These are phyloP conservation scores for Plectus sambesii DNA, from an alignment of 1,140 invertebrate genomes.

Conservation along the genomic window DNA sequence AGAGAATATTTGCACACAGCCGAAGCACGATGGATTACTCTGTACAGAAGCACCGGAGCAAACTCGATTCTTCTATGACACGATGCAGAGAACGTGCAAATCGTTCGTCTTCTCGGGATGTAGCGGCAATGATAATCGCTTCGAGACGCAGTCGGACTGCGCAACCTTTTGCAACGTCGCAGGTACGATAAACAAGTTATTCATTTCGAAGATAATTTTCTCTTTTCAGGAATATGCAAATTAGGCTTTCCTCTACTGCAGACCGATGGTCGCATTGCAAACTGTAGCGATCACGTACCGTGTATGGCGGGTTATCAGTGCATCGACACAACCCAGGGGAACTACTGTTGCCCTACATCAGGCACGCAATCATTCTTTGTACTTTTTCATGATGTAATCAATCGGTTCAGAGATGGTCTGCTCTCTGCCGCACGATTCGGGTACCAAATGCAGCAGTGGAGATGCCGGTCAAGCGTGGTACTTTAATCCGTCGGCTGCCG, in stretches of 20 bases:
- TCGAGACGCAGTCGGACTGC: conserved; percentile 9
- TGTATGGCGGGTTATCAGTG: conserved; percentile 16
- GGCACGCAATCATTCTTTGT: too few relatives aligned
- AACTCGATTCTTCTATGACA: conserved; percentile 13
- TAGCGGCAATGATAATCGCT: conserved; percentile 17
- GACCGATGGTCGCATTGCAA: conserved; percentile 11
- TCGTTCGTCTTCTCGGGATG: conserved; percentile 13
- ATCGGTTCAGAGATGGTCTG: conserved; percentile 15
- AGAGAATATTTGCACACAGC: conserved; percentile 15
- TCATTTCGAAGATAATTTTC: too few relatives aligned
- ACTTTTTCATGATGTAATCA: not conserved
- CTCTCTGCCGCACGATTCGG: conserved; percentile 11
- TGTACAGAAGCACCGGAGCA: conserved; percentile 18
- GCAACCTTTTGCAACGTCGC: conserved; percentile 10
- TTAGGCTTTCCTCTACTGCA: conserved; percentile 12
- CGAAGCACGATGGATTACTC: conserved; percentile 1
- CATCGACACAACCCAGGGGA: conserved; percentile 11
- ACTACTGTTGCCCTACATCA: conserved; percentile 17
- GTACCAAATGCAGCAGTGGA: conserved; percentile 1
- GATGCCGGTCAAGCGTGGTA: conserved; percentile 12
- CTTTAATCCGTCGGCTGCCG: conserved; percentile 3
- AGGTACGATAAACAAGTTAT: too few relatives aligned
- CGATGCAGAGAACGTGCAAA: conserved; percentile 10
- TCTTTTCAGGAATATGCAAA: conserved; percentile 9
- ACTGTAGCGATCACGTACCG: conserved; percentile 9